These are phyloP conservation scores for Chroicocephalus ridibundus DNA, from an alignment of 2,113 vertebrate genomes.

Conservation along the genomic window DNA sequence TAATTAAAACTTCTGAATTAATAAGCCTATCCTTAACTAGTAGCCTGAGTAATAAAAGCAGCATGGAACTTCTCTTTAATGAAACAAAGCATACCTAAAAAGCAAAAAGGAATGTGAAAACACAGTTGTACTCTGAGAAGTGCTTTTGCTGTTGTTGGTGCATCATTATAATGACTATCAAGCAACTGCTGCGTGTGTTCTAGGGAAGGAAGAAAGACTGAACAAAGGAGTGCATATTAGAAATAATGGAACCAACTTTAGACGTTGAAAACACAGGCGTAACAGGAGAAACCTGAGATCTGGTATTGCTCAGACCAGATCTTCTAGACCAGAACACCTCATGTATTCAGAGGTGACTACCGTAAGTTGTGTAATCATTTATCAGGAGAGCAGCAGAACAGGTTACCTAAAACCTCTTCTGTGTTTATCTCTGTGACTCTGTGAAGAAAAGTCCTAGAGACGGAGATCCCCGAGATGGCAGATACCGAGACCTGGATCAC, in stretches of 20 bases:
- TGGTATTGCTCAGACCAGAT: background rate
- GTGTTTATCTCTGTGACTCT: background rate
- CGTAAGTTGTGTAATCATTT: background rate
- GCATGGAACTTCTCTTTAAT: background rate
- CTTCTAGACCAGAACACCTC: background rate
- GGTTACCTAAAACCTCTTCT: background rate
- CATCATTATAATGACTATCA: background rate
- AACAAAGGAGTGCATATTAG: background rate
- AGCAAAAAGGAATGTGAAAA: accelerated
- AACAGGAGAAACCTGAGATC: background rate
- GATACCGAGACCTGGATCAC: background rate
- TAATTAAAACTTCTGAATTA: slow-evolving; percentile 33
- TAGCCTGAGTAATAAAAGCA: slow-evolving; percentile 10
- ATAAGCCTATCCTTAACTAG: slow-evolving; percentile 15
- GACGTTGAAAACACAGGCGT: background rate
- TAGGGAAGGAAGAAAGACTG: background rate
- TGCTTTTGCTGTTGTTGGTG: background rate
- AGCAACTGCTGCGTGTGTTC: background rate
- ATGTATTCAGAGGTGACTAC: background rate
- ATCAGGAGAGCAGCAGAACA: background rate
- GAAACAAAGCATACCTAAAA: background rate
- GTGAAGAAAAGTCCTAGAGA: background rate
- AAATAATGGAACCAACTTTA: background rate
- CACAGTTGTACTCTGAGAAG: background rate
- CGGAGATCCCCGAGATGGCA: accelerated